phyloP scores from a whole-genome alignment of 2,888 invertebrate species.

The Diaperis boleti region DNA sequence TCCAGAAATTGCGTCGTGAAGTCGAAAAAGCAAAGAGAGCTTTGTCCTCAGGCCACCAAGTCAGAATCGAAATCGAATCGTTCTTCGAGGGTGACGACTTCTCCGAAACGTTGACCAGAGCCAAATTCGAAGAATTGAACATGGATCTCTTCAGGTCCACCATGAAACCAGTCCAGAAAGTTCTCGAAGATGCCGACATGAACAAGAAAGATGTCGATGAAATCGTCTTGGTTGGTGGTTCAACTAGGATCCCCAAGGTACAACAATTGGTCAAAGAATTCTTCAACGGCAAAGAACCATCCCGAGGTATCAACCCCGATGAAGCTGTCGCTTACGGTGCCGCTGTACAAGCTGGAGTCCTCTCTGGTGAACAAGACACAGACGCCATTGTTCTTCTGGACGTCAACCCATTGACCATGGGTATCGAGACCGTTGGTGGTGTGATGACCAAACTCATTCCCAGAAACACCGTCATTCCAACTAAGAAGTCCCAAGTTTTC shows the following conservation, averaged over 20 bases:
- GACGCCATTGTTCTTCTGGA: conserved; percentile 96
- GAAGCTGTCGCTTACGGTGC: conserved; percentile 99
- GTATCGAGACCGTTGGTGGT: conserved; percentile 99
- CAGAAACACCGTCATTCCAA: conserved; percentile 98
- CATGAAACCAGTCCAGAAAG: conserved; percentile 94
- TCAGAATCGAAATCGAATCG: conserved; percentile 98
- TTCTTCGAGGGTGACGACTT: conserved; percentile 99
- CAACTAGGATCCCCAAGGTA: conserved; percentile 98
- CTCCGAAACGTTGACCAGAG: conserved; percentile 96
- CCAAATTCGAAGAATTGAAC: conserved; percentile 98
- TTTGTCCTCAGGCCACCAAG: conserved; percentile 94
- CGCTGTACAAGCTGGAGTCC: conserved; percentile 98
- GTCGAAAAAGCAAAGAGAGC: conserved; percentile 98
- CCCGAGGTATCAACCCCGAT: conserved; percentile 98
- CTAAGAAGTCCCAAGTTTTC: conserved; percentile 99
- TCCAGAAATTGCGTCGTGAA: conserved; percentile 96
- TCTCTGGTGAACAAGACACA: conserved; percentile 97
- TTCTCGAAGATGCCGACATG: conserved; percentile 98
- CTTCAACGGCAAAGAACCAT: conserved; percentile 98
- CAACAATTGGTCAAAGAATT: conserved; percentile 94
- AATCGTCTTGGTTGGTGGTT: conserved; percentile 98
- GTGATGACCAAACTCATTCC: conserved; percentile 99
- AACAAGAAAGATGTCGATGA: conserved; percentile 98
- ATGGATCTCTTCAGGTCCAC: conserved; percentile 93
- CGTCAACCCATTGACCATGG: conserved; percentile 98